Evolutionary conservation across 2,113 vertebrate species (phyloP), one percentile per base, ranked within the genome.

Genomic region (Amazona vittata): DNA sequence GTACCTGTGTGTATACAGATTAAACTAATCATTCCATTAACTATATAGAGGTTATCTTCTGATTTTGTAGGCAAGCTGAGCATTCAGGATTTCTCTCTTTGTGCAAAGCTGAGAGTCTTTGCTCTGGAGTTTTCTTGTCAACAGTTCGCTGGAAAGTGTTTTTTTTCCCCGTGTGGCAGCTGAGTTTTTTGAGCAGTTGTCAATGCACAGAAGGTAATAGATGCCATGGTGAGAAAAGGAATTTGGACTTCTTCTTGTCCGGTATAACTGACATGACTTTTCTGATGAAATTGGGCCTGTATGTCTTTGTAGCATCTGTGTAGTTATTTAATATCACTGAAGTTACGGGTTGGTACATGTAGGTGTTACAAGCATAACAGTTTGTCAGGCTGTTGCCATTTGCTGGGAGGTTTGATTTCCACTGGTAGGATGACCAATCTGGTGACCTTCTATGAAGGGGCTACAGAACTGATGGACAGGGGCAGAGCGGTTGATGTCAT

Each of bases 191-290:
- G 4, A 62, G n/a, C 25, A 50, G 57, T 63, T 77, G n/a, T 74
- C 25, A 26, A 25, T 74, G 20, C 20, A 59, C 5, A 67, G 24
- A 37, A 55, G 22, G 28, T 73, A 15, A 57, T 57, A 53, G 37
- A 60, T 88, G 21, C 16, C 19, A 9, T 28, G 22, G 26, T 70
- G 53, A 86, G 67, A 70, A 93, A 83, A 91, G 49, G 21, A 83
- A 37, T 96, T 85, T 63, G n/a, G 39, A 70, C 93, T 96, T 91
- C 15, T 83, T 94, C 59, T 59, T 86, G 25, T 81, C 50, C n/a
- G 16, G 1, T 50, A 0, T 31, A 92, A 77, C 13, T 71, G 71
- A 41, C 17, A 7, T 52, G 71, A 39, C 31, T 88, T 86, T 77
- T 69, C 71, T 35, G 46, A 1, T 75, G 73, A 63, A 88, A 55